These are phyloP conservation scores for Amphipyra tragopoginis DNA, from an alignment of 2,888 invertebrate species.

Conservation along the genomic window DNA sequence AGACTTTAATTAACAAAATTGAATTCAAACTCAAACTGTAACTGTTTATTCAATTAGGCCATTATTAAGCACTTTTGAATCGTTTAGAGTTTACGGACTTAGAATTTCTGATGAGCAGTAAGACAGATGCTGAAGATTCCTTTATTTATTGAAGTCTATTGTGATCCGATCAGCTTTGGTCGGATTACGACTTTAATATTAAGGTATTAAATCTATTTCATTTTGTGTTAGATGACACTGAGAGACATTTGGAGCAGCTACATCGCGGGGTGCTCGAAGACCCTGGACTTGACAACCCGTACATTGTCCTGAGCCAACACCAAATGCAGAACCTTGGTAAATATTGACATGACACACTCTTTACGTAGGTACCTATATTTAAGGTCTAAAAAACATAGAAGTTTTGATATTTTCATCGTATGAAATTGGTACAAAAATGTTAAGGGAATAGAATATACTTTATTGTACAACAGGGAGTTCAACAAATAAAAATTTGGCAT, in stretches of 20 bases:
- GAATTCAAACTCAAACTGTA: conserved; percentile 27
- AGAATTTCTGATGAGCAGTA: conserved; percentile 16
- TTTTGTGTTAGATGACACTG: conserved; percentile 73
- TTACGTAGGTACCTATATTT: too few species aligned
- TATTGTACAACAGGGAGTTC: too few species aligned
- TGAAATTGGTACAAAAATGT: too few species aligned
- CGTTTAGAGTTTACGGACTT: conserved; percentile 11
- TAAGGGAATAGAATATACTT: too few species aligned
- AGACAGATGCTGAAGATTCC: not conserved
- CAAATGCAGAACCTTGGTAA: conserved; percentile 87
- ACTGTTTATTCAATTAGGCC: conserved; percentile 32
- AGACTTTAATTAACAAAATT: conserved; percentile 24
- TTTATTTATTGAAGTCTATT: not conserved
- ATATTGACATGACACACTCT: conserved; percentile 2
- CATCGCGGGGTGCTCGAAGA: conserved; percentile 82
- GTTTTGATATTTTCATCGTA: too few species aligned
- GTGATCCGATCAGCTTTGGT: too few species aligned
- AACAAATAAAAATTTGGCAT: conserved; percentile 3
- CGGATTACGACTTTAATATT: too few species aligned
- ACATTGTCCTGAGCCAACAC: conserved; percentile 85
- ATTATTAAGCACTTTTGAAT: conserved; percentile 30
- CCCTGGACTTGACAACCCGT: conserved; percentile 76
- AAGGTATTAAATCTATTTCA: too few species aligned
- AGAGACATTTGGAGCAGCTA: conserved; percentile 79
- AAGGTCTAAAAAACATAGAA: too few species aligned